These are phyloP conservation scores for Actinopyga echinites DNA, from an alignment of 53 echinoderm and acorn worm species.

Conservation along the genomic window DNA sequence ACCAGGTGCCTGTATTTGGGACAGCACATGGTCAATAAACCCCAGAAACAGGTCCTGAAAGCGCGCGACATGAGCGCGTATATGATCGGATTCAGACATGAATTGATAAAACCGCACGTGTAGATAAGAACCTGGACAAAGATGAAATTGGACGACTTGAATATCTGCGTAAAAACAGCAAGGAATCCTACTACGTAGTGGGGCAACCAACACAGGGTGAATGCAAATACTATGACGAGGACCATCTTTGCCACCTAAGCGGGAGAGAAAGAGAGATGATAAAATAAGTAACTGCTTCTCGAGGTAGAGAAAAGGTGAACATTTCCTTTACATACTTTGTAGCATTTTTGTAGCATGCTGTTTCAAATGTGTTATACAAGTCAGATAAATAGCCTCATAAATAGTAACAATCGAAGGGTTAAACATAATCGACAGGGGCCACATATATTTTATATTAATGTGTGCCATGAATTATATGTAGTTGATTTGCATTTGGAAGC, in stretches of 20 bases:
- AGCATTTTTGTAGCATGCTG: too few relatives aligned
- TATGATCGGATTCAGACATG: constrained; percentile 85
- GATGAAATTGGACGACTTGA: constrained; percentile 57
- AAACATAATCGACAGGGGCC: too few relatives aligned
- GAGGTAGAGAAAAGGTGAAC: neutral
- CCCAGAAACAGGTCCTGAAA: constrained; percentile 80
- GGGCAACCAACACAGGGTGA: constrained; percentile 83
- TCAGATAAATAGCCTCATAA: too few relatives aligned
- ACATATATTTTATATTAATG: too few relatives aligned
- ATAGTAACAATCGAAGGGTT: too few relatives aligned
- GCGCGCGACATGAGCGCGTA: constrained; percentile 88
- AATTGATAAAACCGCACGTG: constrained; percentile 71
- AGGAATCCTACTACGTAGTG: constrained; percentile 66
- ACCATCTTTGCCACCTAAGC: constrained; percentile 97
- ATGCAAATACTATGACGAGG: constrained; percentile 79
- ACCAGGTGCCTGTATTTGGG: constrained; percentile 62
- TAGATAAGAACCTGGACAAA: constrained; percentile 66
- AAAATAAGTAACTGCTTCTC: neutral
- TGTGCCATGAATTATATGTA: too few relatives aligned
- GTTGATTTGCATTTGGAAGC: too few relatives aligned
- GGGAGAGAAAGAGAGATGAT: neutral
- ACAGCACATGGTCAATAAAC: constrained; percentile 68
- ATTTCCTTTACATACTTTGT: too few relatives aligned
- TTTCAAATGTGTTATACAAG: too few relatives aligned
- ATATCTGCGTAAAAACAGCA: constrained; percentile 45